Evolutionary conservation across 2,113 vertebrate species (phyloP).

Genomic region (Astatoreochromis straeleni): DNA sequence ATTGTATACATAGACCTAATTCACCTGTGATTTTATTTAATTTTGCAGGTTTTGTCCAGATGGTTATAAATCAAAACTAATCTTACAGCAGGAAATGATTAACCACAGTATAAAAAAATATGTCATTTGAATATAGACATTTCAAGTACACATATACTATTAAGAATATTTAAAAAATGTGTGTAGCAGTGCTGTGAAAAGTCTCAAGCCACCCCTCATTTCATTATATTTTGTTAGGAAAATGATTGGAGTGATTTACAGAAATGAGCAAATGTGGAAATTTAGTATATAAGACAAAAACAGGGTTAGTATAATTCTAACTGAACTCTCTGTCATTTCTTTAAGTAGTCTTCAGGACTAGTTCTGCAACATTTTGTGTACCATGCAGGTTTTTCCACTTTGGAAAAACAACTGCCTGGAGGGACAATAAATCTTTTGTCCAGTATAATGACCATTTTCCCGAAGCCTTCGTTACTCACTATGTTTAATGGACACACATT

Average conservation of each 20-base stretch:
- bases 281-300: background rate
- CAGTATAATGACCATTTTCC: background rate
- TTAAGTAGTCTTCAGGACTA: background rate
- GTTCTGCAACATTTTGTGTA: background rate
- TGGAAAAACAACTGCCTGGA: background rate
- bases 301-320: background rate
- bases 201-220: background rate
- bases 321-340: background rate
- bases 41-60: background rate
- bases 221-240: background rate
- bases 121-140: background rate
- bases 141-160: background rate
- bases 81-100: background rate
- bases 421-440: background rate
- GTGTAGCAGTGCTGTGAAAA: background rate
- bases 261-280: background rate
- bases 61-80: background rate
- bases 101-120: background rate
- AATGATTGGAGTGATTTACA: background rate
- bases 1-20: background rate
- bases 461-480: background rate
- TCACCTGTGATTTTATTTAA: background rate
- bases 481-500: background rate
- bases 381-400: background rate
- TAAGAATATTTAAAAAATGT: background rate